These are phyloP conservation scores for Hippolais icterina DNA, from an alignment of 2,113 vertebrate genomes.

Conservation along the genomic window DNA sequence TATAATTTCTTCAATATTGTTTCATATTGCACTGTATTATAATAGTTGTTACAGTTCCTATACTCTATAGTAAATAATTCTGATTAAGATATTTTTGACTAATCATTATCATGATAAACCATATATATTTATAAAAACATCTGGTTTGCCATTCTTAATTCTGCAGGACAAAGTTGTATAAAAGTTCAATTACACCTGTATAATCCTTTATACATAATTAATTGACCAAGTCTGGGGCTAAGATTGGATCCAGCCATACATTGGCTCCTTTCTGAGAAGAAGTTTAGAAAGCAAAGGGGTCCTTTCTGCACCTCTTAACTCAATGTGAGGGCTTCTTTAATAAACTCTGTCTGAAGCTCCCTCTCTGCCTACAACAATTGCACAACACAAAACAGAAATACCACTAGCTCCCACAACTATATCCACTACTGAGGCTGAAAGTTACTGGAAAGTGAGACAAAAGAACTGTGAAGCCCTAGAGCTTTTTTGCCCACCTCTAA, in stretches of 20 bases:
- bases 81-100: neutral
- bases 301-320: neutral
- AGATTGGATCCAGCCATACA: neutral
- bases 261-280: neutral
- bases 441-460: neutral
- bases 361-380: neutral
- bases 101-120: neutral
- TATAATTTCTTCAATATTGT: neutral
- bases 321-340: neutral
- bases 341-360: neutral
- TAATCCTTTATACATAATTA: neutral
- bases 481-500: neutral
- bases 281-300: neutral
- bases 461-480: neutral
- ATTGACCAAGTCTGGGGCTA: neutral
- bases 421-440: neutral
- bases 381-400: neutral
- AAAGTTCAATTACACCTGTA: neutral
- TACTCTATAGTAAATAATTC: neutral
- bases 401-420: neutral
- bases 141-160: neutral
- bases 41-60: neutral
- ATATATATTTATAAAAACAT: neutral
- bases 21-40: neutral
- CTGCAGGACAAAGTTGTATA: neutral